A percentile compares a stretch with the other conserved stretches of the same genome.
Conservation (phyloP, 2,797 vertebrate genomes). For the Dicrostonyx torquatus region DNA sequence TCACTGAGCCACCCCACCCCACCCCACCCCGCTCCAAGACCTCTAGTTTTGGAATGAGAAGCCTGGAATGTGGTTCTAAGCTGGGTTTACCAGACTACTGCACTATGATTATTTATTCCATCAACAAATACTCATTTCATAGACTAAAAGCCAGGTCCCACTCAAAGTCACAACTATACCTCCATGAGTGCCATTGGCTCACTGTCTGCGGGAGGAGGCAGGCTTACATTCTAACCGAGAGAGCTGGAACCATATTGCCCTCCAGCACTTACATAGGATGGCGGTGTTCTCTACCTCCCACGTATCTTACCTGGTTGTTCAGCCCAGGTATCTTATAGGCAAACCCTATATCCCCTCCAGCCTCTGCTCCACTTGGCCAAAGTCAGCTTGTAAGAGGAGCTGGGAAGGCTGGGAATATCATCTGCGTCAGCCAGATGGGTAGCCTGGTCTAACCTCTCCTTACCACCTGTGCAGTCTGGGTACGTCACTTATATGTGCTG, state of each 20-base stretch:
- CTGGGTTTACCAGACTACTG: neutral
- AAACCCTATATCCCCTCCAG: neutral
- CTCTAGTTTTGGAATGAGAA: neutral
- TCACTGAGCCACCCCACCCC: neutral
- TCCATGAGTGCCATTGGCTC: neutral
- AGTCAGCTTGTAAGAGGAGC: neutral
- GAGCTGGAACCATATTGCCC: neutral
- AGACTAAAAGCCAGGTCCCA: neutral
- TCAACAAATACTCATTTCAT: neutral
- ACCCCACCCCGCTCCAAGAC: neutral
- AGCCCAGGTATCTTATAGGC: neutral
- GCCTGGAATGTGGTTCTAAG: neutral
- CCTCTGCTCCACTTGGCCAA: neutral
- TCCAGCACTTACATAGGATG: neutral
- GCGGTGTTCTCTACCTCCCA: neutral
- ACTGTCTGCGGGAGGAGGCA: neutral
- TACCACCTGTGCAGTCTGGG: neutral
- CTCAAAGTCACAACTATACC: neutral
- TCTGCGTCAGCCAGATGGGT: neutral
- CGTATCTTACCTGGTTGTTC: neutral
- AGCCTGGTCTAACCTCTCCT: conserved; percentile 29
- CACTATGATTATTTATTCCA: neutral
- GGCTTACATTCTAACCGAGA: neutral
- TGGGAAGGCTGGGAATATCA: neutral
- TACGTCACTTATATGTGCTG: neutral